phyloP scores from a whole-genome alignment of 2,797 vertebrate genomes.

The Spatula clypeata region DNA sequence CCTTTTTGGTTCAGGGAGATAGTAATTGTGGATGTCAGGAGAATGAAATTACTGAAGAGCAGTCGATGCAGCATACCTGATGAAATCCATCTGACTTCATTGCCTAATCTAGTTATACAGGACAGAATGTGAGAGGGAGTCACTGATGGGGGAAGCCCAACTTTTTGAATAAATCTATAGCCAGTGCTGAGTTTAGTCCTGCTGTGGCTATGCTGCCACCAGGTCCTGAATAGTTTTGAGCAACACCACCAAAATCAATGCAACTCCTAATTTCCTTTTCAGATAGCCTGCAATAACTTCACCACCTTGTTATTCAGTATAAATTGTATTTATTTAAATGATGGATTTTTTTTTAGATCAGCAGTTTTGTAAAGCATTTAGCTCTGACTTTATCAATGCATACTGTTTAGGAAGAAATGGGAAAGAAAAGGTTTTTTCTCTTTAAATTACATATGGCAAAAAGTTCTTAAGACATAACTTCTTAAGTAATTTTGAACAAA shows the following conservation, averaged over 20 bases:
- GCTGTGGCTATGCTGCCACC: not conserved
- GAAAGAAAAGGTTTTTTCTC: not conserved
- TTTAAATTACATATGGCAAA: not conserved
- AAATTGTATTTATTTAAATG: not conserved
- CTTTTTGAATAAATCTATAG: not conserved
- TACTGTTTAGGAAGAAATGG: not conserved
- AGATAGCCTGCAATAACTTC: not conserved
- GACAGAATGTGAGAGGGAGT: not conserved
- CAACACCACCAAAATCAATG: not conserved
- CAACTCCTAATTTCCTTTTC: not conserved
- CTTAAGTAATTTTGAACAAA: not conserved
- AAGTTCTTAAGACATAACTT: not conserved
- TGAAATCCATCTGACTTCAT: not conserved
- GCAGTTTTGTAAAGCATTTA: not conserved
- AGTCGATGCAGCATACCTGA: not conserved
- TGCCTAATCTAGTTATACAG: not conserved
- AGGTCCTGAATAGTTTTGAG: not conserved
- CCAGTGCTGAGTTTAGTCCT: not conserved
- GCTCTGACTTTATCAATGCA: not conserved
- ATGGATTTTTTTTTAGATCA: not conserved
- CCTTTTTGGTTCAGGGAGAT: not conserved
- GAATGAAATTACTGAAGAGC: not conserved
- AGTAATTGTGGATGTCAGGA: not conserved
- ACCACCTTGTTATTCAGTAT: not conserved
- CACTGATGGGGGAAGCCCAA: fast-evolving